phyloP scores from a whole-genome alignment of 2,888 invertebrate species.

The Abrostola tripartita region DNA sequence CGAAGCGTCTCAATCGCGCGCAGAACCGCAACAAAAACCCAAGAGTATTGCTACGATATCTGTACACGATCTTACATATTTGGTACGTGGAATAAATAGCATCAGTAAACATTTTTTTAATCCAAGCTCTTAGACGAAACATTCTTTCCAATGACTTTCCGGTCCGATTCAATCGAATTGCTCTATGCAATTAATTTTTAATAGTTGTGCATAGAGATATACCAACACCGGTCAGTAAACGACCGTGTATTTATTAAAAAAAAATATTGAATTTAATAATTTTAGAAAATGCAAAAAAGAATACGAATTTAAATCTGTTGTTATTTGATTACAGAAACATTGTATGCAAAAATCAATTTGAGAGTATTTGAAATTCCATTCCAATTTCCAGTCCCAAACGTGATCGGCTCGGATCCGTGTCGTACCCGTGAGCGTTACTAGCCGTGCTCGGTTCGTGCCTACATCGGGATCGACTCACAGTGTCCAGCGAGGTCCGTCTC shows the following conservation, averaged over 20 bases:
- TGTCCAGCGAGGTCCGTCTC: conserved; percentile 81
- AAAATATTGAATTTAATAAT: conserved; percentile 18
- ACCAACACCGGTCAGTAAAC: conserved; percentile 41
- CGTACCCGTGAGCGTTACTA: conserved; percentile 58
- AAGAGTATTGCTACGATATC: conserved; percentile 36
- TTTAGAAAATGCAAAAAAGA: conserved; percentile 22
- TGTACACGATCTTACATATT: conserved; percentile 47
- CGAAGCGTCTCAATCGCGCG: conserved; percentile 47
- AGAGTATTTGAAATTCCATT: conserved; percentile 42
- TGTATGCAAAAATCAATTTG: too few species aligned
- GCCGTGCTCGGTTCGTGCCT: conserved; percentile 78
- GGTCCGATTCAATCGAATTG: conserved; percentile 33
- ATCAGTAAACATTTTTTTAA: conserved; percentile 11
- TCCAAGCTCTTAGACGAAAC: conserved; percentile 27
- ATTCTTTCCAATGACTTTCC: conserved; percentile 30
- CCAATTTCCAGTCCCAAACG: conserved; percentile 14
- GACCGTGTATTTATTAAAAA: conserved; percentile 42
- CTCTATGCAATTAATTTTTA: conserved; percentile 48
- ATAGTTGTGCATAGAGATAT: conserved; percentile 27
- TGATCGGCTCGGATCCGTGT: conserved; percentile 31
- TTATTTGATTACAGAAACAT: too few species aligned
- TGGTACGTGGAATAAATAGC: conserved; percentile 51
- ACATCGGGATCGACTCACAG: conserved; percentile 83
- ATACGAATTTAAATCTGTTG: background rate
- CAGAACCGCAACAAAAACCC: conserved; percentile 52